Evolutionary conservation across 2,797 vertebrate species (phyloP), one percentile per base, ranked within the genome.

Genomic region (Melanotaenia nigrans): DNA sequence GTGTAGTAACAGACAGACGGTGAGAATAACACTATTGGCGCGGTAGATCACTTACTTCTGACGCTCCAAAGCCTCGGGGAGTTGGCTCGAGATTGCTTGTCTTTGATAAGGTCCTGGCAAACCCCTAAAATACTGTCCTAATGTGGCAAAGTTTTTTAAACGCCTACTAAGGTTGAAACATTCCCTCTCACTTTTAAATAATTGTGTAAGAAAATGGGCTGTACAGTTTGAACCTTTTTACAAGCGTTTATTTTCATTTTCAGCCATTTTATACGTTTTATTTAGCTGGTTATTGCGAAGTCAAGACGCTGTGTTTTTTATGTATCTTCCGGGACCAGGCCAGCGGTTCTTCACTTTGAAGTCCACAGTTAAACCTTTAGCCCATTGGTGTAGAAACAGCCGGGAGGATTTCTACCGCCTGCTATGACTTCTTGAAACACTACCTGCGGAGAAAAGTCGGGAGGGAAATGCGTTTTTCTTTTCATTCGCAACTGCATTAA

Each of bases 81-180:
- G 87, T 93, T 94, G 94, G 94, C 95, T 94, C 87, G 63, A 93
- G 94, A 94, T 93, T 84, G 93, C 90, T 90, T 86, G 92, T 88
- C 96, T 97, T 96, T 97, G 96, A 97, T 96, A 95, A 97, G 96
- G 96, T 97, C 96, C 96, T 97, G 91, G 93, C 94, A 94, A 93
- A 85, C 94, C 77, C 64, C 90, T 95, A 95, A 71, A 91, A 30
- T 81, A 85, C 87, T 77, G 67, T 75, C 69, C 62, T 33, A 1
- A 57, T 49, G 49, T 38, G 30, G 60, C 81, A 83, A 89, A 79
- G 77, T 83, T 83, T 3, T 61, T 1, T 13, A 24, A 36, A 35
- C 66, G 3, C 1, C 0, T 25, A 13, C 3, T 24, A 5, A 4
- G 58, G 20, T 16, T 1, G 2, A 24, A 54, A 49, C 7, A 24